Evolutionary conservation across 2,797 vertebrate genomes (phyloP).

Genomic region (Trematomus bernacchii): DNA sequence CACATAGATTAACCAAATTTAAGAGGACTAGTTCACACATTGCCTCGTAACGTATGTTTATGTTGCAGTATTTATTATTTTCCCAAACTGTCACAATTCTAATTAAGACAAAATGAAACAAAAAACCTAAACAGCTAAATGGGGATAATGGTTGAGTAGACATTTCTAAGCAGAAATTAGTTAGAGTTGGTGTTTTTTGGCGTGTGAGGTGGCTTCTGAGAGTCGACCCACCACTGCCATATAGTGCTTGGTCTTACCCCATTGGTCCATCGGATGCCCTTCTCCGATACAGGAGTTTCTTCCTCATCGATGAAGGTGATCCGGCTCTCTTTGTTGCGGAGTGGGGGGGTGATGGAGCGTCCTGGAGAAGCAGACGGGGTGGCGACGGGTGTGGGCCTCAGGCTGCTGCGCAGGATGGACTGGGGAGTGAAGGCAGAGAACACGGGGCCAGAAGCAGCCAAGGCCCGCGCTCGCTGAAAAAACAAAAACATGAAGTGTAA

Average conservation of each 20-base stretch:
- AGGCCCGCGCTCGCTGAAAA: slow-evolving; percentile 90
- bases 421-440: slow-evolving; percentile 93
- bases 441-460: slow-evolving; percentile 87
- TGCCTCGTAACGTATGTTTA: too few relatives aligned
- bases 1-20: too few relatives aligned
- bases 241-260: slow-evolving; percentile 80
- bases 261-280: slow-evolving; percentile 83
- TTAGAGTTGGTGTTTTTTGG: background rate
- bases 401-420: slow-evolving; percentile 94
- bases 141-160: background rate
- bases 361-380: slow-evolving; percentile 93
- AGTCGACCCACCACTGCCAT: background rate
- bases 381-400: slow-evolving; percentile 90
- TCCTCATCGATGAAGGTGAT: slow-evolving; percentile 92
- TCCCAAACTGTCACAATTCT: too few relatives aligned
- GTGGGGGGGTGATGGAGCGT: slow-evolving; percentile 91
- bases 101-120: background rate
- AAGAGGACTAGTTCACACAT: too few relatives aligned
- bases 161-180: background rate
- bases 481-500: slow-evolving; percentile 5
- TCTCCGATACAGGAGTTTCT: slow-evolving; percentile 68
- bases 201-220: too few relatives aligned
- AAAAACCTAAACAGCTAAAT: background rate
- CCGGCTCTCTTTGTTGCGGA: slow-evolving; percentile 90
- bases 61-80: too few relatives aligned